Evolutionary conservation across 2,113 vertebrate species (phyloP), one percentile per base, ranked within the genome.

Genomic region (Neoarius graeffei): DNA sequence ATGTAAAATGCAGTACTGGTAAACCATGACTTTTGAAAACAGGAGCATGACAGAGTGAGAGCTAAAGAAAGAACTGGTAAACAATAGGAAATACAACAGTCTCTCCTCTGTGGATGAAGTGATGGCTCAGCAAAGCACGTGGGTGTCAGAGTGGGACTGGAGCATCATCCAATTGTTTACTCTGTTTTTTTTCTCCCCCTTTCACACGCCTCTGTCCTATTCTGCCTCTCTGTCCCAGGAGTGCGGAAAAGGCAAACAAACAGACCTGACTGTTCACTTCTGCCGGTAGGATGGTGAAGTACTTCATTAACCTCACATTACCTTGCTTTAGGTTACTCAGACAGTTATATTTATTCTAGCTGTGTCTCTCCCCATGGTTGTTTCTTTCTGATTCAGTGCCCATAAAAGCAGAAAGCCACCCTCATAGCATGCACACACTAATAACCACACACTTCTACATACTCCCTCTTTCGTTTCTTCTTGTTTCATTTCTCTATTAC

Each of bases 111-210:
- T 88, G 85, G 87, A 87, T 85, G 94, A 90, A 91, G 88, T 88
- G 92, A 93, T 94, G 94, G 93, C 92, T 92, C 92, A 89, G 93
- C 94, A 92, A 91, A 92, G 93, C 87, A 91, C 91, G 94, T 94
- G 94, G 95, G 94, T 93, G 95, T 94, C 91, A 90, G 90, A 88
- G 92, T 91, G 91, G 94, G 93, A 94, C 89, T 89, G 90, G 89
- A 94, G 93, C 92, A 94, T 95, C 94, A 95, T 95, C 94, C 93
- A 93, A 94, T 95, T 95, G 94, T 95, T 94, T 94, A 95, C 92
- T 92, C 90, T 93, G 92, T 92, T 87, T 92, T 83, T 35, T 92
- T 90, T 62, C 74, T 88, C 25, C 79, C 86, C 88, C 90, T 91
- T 66, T 86, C 71, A 52, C 91, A 92, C 92, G 92, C 93, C 94